A percentile compares a stretch with the other conserved stretches of the same genome.
Evolutionary conservation across 37 sponge, comb jelly and placozoan genomes (phyloP).

Genomic region (Hexactinellida sp.): DNA sequence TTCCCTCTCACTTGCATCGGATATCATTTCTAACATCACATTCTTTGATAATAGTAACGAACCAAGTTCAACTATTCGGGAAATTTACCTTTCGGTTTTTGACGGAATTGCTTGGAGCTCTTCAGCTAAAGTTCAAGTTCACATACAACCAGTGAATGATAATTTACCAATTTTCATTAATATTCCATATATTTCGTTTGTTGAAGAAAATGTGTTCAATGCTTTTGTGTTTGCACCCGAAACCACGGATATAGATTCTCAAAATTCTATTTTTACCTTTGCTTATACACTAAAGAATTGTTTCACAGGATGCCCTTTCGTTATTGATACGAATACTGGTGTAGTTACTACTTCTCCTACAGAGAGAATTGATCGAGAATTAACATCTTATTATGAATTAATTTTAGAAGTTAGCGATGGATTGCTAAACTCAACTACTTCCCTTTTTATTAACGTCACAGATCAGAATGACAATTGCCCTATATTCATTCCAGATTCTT

Average conservation of each 20-base stretch:
- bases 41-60: not conserved
- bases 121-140: not conserved
- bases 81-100: not conserved
- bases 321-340: not conserved
- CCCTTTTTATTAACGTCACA: not conserved
- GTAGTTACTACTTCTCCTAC: not conserved
- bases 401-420: not conserved
- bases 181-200: not conserved
- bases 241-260: not conserved
- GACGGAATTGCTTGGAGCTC: not conserved
- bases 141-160: not conserved
- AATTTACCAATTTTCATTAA: not conserved
- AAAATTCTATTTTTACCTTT: not conserved
- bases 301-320: not conserved
- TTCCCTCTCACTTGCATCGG: not conserved
- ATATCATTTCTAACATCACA: not conserved
- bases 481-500: not conserved
- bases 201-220: conserved; percentile 8
- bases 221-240: not conserved
- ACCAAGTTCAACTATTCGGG: not conserved
- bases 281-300: not conserved
- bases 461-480: conserved; percentile 12
- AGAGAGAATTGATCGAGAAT: not conserved
- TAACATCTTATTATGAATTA: not conserved
- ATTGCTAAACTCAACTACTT: not conserved